Evolutionary conservation across 2,113 vertebrate species (phyloP), one percentile per base, ranked within the genome.

Genomic region (Gymnarchus niloticus): DNA sequence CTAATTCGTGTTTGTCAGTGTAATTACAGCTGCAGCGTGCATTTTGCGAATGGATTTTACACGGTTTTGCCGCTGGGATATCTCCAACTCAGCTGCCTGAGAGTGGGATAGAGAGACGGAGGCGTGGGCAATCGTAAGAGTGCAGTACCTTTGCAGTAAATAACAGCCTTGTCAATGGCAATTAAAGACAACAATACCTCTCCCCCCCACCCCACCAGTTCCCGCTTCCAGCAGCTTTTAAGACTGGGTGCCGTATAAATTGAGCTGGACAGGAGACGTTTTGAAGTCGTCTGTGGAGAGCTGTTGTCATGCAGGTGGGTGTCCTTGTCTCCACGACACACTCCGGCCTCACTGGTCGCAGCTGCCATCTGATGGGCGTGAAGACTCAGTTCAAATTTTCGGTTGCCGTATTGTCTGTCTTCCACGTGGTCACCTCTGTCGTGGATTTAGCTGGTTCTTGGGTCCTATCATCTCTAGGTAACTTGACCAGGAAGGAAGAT

Each of bases 101-200:
- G 12, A 6, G 59, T 3, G 59, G 37, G 12, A 14, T 1, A 37
- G 14, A 5, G 61, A 17, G 28, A 17, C 19, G 17, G 73, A 9
- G 51, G 28, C 12, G 9, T 46, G 37, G 81, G 84, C 33, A 46
- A 65, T 28, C 73, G 12, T 56, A n/a, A 85, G 44, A 54, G 61
- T 65, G 78, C 85, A 54, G 21, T 41, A 48, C 61, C 17, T 57
- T 33, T 65, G 44, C 65, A 41, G 82, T 76, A 86, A 76, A 86
- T 77, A 83, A 83, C 78, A 46, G 51, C n/a, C 52, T 78, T 80
- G 84, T 85, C 84, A 28, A 77, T 86, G 48, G 51, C 65, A 54
- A 65, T 83, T 83, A 83, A 73, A 57, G 61, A 61, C 37, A 83
- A 56, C 81, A 56, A 9, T 9, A 52, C 33, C 48, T 12, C 73